Base-by-base conservation (phyloP, 2,113 vertebrate species). In the Menura novaehollandiae region DNA sequence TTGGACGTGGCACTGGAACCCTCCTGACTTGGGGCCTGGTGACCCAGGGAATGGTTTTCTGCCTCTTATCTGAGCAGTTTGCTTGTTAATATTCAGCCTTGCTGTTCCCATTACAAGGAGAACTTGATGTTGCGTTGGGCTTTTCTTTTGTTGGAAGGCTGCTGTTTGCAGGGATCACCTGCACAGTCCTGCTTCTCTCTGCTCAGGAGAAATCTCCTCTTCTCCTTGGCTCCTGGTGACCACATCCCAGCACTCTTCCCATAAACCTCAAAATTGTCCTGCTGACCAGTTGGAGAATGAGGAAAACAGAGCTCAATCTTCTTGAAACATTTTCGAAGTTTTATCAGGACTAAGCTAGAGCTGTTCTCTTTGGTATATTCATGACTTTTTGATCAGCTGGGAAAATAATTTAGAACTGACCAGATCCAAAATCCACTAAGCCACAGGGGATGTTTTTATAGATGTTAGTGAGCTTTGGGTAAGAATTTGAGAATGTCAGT, bases 51-150 rank as follows among this genome's bases (percentile, higher is more conserved):
- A 37, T 30, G 26, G 11, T 72, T 68, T 83, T 59, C 28, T 85
- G 15, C 7, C 10, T 22, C 18, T 41, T 60, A 28, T 33, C 83
- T 83, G 49, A 76, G 35, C 7, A 13, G 30, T 16, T 64, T 77
- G 11, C 53, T 85, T 69, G 19, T 43, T 67, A 33, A 43, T 49
- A 33, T 26, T 11, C 49, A 67, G 19, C 35, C 39, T 71, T 24
- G 28, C 5, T 58, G 15, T 35, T 85, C 23, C 66, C 33, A 21
- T 79, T 68, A 9, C 30, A 55, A 47, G 30, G 43, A 59, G 30
- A 85, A 59, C 39, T 43, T 46, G 35, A 27, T 0, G 0, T 68
- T 64, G 33, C 18, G 32, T 41, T 0, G 0, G 39, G 39, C 11
- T 58, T 75, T 82, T 63, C 26, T 39, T 46, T 47, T 33, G 9